A percentile compares a stretch with the other conserved stretches of the same genome.
phyloP scores from a whole-genome alignment of 2,888 invertebrate species.

The Microctonus hyperodae region DNA sequence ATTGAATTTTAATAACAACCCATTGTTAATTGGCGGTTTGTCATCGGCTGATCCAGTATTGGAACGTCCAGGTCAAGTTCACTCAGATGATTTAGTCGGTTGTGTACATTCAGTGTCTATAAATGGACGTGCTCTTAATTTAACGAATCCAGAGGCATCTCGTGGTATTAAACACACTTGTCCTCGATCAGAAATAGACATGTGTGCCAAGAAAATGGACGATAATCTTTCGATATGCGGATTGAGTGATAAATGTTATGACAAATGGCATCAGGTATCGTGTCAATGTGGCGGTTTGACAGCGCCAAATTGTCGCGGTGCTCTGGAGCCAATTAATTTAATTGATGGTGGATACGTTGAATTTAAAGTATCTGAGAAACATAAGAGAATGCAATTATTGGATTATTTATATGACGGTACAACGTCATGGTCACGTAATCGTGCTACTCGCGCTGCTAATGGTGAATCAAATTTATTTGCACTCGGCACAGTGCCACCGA shows the following conservation, averaged over 20 bases:
- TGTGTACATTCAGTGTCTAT: constrained; percentile 91
- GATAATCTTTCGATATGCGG: constrained; percentile 66
- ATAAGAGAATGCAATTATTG: constrained; percentile 84
- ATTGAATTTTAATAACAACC: constrained; percentile 89
- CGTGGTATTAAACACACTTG: constrained; percentile 80
- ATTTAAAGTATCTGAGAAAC: constrained; percentile 79
- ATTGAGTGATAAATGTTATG: constrained; percentile 76
- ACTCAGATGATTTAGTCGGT: constrained; percentile 92
- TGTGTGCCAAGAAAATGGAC: constrained; percentile 65
- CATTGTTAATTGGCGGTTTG: constrained; percentile 85
- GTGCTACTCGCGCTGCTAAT: constrained; percentile 44
- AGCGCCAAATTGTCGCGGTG: constrained; percentile 81
- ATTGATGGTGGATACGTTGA: constrained; percentile 80
- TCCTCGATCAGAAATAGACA: constrained; percentile 72
- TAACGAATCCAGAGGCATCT: constrained; percentile 78
- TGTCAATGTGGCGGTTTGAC: constrained; percentile 77
- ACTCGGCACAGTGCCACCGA: constrained; percentile 66
- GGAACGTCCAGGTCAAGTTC: constrained; percentile 88
- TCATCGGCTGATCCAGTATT: constrained; percentile 84
- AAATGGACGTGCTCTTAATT: constrained; percentile 83
- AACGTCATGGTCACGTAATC: constrained; percentile 69
- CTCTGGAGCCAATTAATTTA: constrained; percentile 81
- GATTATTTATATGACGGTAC: constrained; percentile 80
- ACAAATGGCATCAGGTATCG: constrained; percentile 81
- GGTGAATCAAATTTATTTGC: constrained; percentile 44